These are phyloP conservation scores for Cydia strobilella DNA, from an alignment of 1,140 invertebrate species.

Conservation along the genomic window DNA sequence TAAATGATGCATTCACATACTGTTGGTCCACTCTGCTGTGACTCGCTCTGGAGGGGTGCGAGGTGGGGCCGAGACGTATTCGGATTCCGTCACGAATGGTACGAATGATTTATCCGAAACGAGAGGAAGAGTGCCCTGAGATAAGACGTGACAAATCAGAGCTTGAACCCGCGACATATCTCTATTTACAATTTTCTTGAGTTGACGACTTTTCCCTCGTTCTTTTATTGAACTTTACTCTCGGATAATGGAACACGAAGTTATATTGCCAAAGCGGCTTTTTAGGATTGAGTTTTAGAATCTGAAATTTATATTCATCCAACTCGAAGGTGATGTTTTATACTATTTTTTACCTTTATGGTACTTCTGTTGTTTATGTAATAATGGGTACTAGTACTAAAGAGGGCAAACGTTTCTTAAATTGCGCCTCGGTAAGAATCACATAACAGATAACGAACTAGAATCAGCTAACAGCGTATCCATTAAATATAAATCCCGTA, in stretches of 20 bases:
- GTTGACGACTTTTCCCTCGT: conserved; percentile 33
- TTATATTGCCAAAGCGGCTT: conserved; percentile 1
- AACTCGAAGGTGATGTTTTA: neutral
- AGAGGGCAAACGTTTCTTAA: too few relatives aligned
- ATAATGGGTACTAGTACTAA: too few relatives aligned
- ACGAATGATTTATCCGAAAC: conserved; percentile 47
- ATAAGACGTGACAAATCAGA: conserved; percentile 51
- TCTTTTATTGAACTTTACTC: conserved; percentile 33
- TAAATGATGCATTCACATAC: neutral
- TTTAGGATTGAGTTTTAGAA: neutral
- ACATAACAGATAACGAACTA: too few relatives aligned
- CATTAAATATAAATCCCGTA: too few relatives aligned
- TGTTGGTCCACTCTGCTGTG: neutral
- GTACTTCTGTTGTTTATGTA: too few relatives aligned
- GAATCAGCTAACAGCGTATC: too few relatives aligned
- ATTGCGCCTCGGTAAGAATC: too few relatives aligned
- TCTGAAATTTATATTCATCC: neutral
- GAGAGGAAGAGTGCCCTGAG: conserved; percentile 36
- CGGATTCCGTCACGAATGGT: conserved; percentile 40
- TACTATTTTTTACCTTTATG: neutral
- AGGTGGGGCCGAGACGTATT: conserved; percentile 34
- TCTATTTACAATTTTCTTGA: conserved; percentile 36
- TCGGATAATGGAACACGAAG: conserved; percentile 33
- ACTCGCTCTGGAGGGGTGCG: conserved; percentile 3
- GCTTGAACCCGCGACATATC: conserved; percentile 35